These are phyloP conservation scores for Cosmia pyralina DNA, from an alignment of 2,888 invertebrate genomes.

Conservation along the genomic window DNA sequence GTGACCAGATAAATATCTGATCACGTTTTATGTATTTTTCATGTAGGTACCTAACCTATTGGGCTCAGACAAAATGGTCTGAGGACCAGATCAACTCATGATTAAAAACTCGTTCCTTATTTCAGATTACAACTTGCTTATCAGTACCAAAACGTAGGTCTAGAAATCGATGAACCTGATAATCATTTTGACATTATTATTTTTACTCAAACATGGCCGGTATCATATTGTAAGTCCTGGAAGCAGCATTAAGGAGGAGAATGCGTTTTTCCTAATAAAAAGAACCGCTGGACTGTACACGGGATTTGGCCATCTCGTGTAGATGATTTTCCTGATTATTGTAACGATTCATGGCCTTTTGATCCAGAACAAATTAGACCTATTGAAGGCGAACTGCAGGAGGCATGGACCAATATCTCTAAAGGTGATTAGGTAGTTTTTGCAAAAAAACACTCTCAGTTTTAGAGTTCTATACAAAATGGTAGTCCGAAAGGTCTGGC, in stretches of 20 bases:
- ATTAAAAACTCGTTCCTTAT: too few relatives aligned
- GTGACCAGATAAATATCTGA: too few relatives aligned
- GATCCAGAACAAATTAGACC: slow-evolving; percentile 17
- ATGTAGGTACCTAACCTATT: too few relatives aligned
- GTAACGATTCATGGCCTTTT: slow-evolving; percentile 26
- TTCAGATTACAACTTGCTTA: background rate
- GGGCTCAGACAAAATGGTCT: too few relatives aligned
- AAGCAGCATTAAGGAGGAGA: background rate
- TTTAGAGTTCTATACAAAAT: too few relatives aligned
- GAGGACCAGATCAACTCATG: too few relatives aligned
- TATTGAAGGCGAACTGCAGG: slow-evolving; percentile 8
- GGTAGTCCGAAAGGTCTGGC: too few relatives aligned
- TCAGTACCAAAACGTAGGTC: background rate
- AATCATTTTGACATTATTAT: slow-evolving; percentile 11
- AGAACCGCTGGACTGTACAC: slow-evolving; percentile 29
- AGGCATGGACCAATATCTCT: slow-evolving; percentile 74
- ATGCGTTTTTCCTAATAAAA: slow-evolving; percentile 17
- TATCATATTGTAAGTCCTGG: slow-evolving; percentile 29
- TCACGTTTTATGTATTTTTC: too few relatives aligned
- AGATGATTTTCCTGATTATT: background rate
- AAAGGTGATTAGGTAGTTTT: too few relatives aligned
- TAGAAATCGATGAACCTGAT: background rate
- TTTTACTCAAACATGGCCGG: slow-evolving; percentile 29
- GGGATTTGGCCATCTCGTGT: slow-evolving; percentile 32
- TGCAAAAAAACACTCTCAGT: too few relatives aligned